Conservation (phyloP, 2,888 invertebrate genomes). For the Rotaria magnacalcarata region DNA sequence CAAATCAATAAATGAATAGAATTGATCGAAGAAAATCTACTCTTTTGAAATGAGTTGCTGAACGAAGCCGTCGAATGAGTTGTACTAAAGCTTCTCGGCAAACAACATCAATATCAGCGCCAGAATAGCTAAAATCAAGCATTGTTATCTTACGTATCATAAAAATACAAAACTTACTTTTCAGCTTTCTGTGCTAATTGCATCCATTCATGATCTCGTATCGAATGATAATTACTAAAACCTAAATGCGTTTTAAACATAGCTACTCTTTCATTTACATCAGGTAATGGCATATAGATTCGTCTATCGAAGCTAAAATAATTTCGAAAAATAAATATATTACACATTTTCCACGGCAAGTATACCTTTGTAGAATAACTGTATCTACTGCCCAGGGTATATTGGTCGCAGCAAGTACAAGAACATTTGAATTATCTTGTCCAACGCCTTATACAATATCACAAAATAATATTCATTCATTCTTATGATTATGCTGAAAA, state of each 20-base stretch:
- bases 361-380: constrained; percentile 75
- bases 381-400: constrained; percentile 65
- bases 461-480: too few relatives aligned
- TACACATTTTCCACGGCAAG: too few relatives aligned
- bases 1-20: constrained; percentile 53
- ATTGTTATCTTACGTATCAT: too few relatives aligned
- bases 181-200: neutral
- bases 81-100: constrained; percentile 95
- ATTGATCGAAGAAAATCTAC: constrained; percentile 61
- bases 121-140: constrained; percentile 72
- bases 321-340: constrained; percentile 64
- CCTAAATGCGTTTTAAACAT: constrained; percentile 95
- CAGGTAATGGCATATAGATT: constrained; percentile 94
- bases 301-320: constrained; percentile 63
- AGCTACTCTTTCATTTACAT: constrained; percentile 79
- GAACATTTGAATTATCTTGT: constrained; percentile 81
- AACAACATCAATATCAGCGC: constrained; percentile 94
- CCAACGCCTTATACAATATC: constrained; percentile 69
- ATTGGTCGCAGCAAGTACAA: constrained; percentile 93
- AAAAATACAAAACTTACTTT: neutral
- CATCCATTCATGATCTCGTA: neutral
- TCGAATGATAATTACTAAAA: constrained; percentile 63
- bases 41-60: constrained; percentile 84
- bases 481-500: constrained; percentile 56
- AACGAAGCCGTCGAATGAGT: constrained; percentile 94